These are phyloP conservation scores for Phyllopteryx taeniolatus DNA, from an alignment of 2,113 vertebrate genomes.

Conservation along the genomic window DNA sequence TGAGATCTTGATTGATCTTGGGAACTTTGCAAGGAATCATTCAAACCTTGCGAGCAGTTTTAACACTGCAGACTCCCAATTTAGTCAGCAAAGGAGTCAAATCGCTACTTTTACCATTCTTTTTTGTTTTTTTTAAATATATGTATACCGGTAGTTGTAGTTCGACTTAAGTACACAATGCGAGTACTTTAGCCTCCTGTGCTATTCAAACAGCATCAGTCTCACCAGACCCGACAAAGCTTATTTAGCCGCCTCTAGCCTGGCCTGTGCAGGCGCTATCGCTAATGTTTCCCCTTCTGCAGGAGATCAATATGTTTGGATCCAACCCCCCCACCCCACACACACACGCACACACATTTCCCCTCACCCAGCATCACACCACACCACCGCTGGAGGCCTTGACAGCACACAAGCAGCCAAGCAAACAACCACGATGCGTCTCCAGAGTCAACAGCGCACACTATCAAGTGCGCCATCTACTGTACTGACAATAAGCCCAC, in stretches of 20 bases:
- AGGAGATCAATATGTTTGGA: slow-evolving; percentile 79
- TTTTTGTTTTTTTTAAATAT: background rate
- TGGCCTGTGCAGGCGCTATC: slow-evolving; percentile 53
- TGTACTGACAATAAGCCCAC: slow-evolving; percentile 25
- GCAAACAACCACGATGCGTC: slow-evolving; percentile 55
- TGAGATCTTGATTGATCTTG: no score
- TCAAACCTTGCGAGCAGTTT: no score
- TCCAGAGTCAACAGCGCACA: slow-evolving; percentile 66
- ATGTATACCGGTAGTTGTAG: no score
- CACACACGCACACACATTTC: background rate
- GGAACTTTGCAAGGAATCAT: no score
- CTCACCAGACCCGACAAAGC: slow-evolving; percentile 70
- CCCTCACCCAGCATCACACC: slow-evolving; percentile 61
- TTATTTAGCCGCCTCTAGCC: slow-evolving; percentile 66
- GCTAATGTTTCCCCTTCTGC: slow-evolving; percentile 75
- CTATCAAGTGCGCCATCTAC: slow-evolving; percentile 53
- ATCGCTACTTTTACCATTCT: background rate
- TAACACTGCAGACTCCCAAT: no score
- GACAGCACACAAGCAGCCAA: slow-evolving; percentile 68
- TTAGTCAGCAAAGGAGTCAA: background rate
- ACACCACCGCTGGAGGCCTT: slow-evolving; percentile 60
- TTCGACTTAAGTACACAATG: background rate
- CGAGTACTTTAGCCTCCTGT: background rate
- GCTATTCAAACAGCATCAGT: slow-evolving; percentile 60
- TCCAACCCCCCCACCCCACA: slow-evolving; percentile 54